Percentiles rank a stretch among this genome's conserved stretches.
Evolutionary conservation across 2,888 invertebrate genomes (phyloP).

Genomic region (Polyploca ridens): DNA sequence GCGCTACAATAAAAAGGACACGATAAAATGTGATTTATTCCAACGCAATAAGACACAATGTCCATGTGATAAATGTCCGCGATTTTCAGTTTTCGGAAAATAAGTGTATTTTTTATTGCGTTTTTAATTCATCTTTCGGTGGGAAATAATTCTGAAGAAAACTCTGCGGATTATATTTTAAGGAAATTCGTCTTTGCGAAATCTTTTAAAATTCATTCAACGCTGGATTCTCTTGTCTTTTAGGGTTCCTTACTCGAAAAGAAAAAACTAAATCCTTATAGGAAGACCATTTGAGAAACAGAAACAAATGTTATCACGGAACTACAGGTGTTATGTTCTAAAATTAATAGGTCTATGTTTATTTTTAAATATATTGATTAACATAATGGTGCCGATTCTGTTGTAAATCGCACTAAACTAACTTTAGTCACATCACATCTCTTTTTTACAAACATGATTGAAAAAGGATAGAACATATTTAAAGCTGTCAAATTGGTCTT

Average conservation of each 20-base stretch:
- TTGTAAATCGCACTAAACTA: too few species aligned
- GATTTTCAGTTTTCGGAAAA: not conserved
- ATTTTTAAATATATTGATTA: too few species aligned
- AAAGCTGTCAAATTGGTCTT: too few species aligned
- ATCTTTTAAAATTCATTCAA: slow-evolving; percentile 1
- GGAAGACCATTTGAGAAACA: not conserved
- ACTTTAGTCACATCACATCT: too few species aligned
- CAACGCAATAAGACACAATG: slow-evolving; percentile 1
- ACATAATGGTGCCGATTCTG: too few species aligned
- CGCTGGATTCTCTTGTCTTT: not conserved
- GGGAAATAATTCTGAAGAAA: not conserved
- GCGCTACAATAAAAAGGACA: not conserved
- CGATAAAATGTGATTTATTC: slow-evolving; percentile 4
- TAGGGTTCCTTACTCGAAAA: not conserved
- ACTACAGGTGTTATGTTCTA: too few species aligned
- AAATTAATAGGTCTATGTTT: too few species aligned
- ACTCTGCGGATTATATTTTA: not conserved
- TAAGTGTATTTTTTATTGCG: slow-evolving; percentile 9
- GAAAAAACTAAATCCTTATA: not conserved
- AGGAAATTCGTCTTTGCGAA: slow-evolving; percentile 1
- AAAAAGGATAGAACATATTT: too few species aligned
- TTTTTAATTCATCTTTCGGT: slow-evolving; percentile 14
- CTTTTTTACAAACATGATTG: too few species aligned
- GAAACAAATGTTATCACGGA: not conserved
- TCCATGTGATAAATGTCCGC: not conserved